Base-by-base conservation (phyloP, 2,888 invertebrate species). In the Heteromurus nitidus region DNA sequence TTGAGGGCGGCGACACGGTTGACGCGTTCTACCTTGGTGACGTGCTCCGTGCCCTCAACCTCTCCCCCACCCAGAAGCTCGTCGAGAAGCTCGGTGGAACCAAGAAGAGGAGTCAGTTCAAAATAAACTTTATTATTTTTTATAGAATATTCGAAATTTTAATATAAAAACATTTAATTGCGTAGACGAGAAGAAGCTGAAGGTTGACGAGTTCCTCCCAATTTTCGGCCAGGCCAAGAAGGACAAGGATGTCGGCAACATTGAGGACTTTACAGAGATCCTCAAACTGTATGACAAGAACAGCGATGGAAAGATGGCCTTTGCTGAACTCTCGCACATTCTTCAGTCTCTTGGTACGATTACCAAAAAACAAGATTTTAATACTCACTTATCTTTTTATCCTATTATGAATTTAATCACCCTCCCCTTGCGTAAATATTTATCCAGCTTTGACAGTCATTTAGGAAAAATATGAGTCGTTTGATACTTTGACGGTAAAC, bases 261-360 rank as follows among this genome's bases (percentile, higher is more conserved):
- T 95, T 90, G 99, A 99, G 90, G 99, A 99, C 92, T 99, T 99
- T 93, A 93, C 98, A 91, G 99, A 99, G 92, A 98, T 98, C 92
- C 93, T 99, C 92, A 99, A 98, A 91, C 93, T 99, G 90, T 99
- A 99, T 93, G 99, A 99, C 93, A 98, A 99, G 92, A 93, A 93
- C 90, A 99, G 99, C 90, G 95, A 98, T 88, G 98, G 99, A 88
- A 94, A 93, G 89, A 98, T 99, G 96, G 93, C 99, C 90, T 93
- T 94, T 88, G 99, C 97, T 91, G 99, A 99, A 91, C 93, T 99
- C 89, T 94, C 97, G 90, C 98, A 99, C 93, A 96, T 96, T 88
- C 95, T 99, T 88, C 92, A 97, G 87, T 93, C 96, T 86, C 93
- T 99, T 90, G 99, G 98, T 97, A 90, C n/a, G n/a, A n/a, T n/a